Percentiles rank a stretch among this genome's conserved stretches.
phyloP scores from a whole-genome alignment of 2,797 vertebrate species.

The Lacerta bilineata region DNA sequence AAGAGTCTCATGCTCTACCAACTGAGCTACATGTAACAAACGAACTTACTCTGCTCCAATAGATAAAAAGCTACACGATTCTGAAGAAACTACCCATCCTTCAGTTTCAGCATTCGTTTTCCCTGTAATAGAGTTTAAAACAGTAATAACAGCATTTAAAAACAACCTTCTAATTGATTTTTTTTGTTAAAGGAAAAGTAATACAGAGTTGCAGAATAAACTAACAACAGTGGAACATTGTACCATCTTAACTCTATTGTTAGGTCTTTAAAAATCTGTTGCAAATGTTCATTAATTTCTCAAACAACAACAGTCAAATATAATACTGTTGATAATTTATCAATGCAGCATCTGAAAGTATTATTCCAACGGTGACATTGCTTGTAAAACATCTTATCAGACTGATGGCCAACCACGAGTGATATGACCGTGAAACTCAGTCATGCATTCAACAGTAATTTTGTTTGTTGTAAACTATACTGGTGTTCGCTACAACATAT shows the following conservation, averaged over 20 bases:
- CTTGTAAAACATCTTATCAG: background rate
- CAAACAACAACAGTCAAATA: background rate
- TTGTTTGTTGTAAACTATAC: background rate
- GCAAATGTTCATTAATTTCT: background rate
- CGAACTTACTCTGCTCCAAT: slow-evolving; percentile 93
- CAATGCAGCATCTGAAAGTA: slow-evolving; percentile 11
- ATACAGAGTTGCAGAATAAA: no score
- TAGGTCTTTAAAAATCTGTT: background rate
- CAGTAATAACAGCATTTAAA: slow-evolving; percentile 24
- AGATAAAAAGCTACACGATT: slow-evolving; percentile 98
- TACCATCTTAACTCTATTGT: background rate
- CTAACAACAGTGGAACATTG: no score
- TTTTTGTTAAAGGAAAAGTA: no score
- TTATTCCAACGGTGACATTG: background rate
- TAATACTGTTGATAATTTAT: slow-evolving; percentile 1
- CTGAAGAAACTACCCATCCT: slow-evolving; percentile 98
- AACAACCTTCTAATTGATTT: no score
- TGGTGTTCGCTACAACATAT: background rate
- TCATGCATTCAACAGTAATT: background rate
- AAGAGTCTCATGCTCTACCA: no score
- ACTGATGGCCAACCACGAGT: background rate
- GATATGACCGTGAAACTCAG: background rate
- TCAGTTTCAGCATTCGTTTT: slow-evolving; percentile 89
- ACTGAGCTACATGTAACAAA: slow-evolving; percentile 14
- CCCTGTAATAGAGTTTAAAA: slow-evolving; percentile 77